Conservation (phyloP, 2,888 invertebrate genomes). For the Pyrrhia umbra region DNA sequence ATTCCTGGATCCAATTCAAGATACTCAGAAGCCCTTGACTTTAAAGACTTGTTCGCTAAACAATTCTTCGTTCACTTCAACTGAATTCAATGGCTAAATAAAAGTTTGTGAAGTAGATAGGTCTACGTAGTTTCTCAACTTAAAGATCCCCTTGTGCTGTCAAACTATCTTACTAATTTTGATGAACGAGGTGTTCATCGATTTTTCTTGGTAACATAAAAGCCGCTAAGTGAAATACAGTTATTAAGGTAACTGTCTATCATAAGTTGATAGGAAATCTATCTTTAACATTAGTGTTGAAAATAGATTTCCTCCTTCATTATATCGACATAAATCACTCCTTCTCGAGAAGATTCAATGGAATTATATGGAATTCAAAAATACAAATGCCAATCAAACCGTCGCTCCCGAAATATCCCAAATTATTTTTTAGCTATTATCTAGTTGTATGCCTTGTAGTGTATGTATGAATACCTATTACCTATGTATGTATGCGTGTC, state of each 20-base stretch:
- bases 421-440: too few relatives aligned
- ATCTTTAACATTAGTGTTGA: too few relatives aligned
- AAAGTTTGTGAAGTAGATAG: background rate
- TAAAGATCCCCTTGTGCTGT: constrained; percentile 7
- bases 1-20: background rate
- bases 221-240: background rate
- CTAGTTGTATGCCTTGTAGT: too few relatives aligned
- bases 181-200: constrained; percentile 32
- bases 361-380: too few relatives aligned
- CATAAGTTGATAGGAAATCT: background rate
- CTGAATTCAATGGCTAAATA: background rate
- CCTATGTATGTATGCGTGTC: too few relatives aligned
- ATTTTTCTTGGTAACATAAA: constrained; percentile 16
- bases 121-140: background rate
- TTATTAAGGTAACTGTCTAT: constrained; percentile 1
- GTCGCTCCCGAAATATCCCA: too few relatives aligned
- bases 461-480: too few relatives aligned
- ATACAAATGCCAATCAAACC: too few relatives aligned
- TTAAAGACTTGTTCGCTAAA: background rate
- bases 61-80: background rate
- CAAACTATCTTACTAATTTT: constrained; percentile 40
- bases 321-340: too few relatives aligned
- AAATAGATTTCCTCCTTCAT: too few relatives aligned
- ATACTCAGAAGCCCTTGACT: background rate
- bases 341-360: too few relatives aligned